Evolutionary conservation across 2,113 vertebrate genomes (phyloP).

Genomic region (Polyodon spathula): DNA sequence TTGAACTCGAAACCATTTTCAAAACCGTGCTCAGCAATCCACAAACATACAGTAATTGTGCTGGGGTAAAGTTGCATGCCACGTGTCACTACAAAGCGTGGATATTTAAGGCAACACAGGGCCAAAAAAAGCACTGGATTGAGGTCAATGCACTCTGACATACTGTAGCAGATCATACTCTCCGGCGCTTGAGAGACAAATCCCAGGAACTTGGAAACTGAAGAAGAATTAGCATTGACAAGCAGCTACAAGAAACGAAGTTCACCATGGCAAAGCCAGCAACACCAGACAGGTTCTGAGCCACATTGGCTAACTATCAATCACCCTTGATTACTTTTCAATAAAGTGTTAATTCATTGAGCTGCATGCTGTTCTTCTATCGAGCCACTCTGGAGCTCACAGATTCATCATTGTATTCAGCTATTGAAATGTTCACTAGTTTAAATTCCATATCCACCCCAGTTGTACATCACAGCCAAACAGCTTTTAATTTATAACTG

Average conservation of each 20-base stretch:
- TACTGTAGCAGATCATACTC: conserved; percentile 18
- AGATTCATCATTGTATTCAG: no score
- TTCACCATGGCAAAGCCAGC: no score
- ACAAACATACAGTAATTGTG: no score
- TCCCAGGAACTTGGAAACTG: background rate
- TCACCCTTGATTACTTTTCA: background rate
- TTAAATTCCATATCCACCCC: no score
- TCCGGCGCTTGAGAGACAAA: background rate
- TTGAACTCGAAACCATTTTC: no score
- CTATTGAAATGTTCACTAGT: no score
- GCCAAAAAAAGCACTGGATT: background rate
- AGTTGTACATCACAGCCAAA: background rate
- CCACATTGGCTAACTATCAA: background rate
- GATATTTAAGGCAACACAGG: no score
- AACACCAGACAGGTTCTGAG: no score
- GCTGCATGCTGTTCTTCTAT: background rate
- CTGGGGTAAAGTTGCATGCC: no score
- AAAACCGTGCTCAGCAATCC: no score
- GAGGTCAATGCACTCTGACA: conserved; percentile 8
- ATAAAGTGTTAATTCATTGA: background rate
- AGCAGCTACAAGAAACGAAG: background rate
- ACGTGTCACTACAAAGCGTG: no score
- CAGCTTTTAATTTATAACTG: background rate
- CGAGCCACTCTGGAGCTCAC: no score
- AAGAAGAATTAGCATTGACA: background rate